Base-by-base conservation (phyloP, 2,888 invertebrate genomes). In the Penaeus monodon region DNA sequence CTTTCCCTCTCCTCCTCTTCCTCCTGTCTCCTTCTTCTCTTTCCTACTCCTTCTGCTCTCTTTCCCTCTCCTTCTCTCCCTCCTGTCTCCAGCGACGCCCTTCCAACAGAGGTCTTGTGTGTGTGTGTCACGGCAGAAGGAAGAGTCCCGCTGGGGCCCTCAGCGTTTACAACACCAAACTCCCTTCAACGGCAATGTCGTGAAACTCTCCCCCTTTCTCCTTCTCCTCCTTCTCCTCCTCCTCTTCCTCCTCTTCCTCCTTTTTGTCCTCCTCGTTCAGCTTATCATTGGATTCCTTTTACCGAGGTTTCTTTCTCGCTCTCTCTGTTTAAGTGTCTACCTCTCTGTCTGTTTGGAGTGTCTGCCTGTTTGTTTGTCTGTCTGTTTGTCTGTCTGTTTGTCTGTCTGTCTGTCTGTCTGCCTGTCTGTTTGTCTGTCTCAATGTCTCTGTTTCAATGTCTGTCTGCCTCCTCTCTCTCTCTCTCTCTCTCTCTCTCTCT, bases 91-190 rank as follows among this genome's bases (percentile, higher is more conserved):
- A 1, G 12, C 80, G 27, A 65, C 64, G 38, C 22, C 64, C 24
- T 27, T 63, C 29, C 57, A 17, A 57, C 57, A 57, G 57, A 57
- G 57, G 57, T 57, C 57, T 57, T 57, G 57, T 73, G 73, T 73
- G 29, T 22, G 33, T 57, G 63, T 63, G 57, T 57, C 79, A 24
- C 63, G 79, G 27, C 33, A 29, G 80, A 38, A 80, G 29, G 80
- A 29, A 80, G 66, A 33, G 80, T 29, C 80, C 80, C 80, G 6
- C 22, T 2, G 80, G 38, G 80, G 33, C 65, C 65, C 80, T 80
- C 44, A 65, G 38, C 33, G n/a, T 33, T 80, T 22, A 12, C 78
- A 57, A 27, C 38, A 27, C 38, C 17, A 29, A 76, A 33, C n/a
- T 44, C 33, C 76, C 14, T 44, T 27, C n/a, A 33, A 77, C 49